Evolutionary conservation across 2,797 vertebrate genomes (phyloP).

Genomic region (Pogonophryne albipinna): DNA sequence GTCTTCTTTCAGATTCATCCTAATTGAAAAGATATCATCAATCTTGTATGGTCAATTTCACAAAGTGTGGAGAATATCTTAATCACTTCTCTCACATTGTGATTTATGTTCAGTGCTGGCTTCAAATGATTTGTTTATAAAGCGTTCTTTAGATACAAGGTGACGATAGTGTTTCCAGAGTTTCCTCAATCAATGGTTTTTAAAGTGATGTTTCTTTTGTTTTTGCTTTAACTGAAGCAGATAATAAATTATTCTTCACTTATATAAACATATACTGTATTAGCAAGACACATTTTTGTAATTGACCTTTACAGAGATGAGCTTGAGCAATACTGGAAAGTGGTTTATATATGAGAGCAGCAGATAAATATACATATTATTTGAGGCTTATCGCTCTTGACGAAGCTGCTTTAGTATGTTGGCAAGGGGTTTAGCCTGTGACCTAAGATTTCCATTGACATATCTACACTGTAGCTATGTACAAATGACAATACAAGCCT

Average conservation of each 20-base stretch:
- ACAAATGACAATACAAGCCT: no score
- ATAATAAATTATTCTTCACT: not conserved
- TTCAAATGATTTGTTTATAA: conserved; percentile 32
- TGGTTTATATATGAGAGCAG: not conserved
- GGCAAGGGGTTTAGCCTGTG: no score
- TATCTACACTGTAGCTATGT: no score
- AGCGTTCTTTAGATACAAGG: conserved; percentile 25
- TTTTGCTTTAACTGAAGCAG: not conserved
- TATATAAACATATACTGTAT: not conserved
- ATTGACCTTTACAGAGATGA: conserved; percentile 6
- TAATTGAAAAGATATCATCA: conserved; percentile 29
- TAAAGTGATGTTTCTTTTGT: no score
- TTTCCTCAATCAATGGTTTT: not conserved
- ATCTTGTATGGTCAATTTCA: conserved; percentile 50
- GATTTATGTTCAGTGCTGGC: conserved; percentile 50
- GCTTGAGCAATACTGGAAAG: not conserved
- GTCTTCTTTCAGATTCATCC: conserved; percentile 1
- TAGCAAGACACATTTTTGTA: not conserved
- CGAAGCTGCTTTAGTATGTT: no score
- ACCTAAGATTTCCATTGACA: no score
- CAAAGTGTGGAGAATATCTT: conserved; percentile 39
- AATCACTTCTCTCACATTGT: conserved; percentile 40
- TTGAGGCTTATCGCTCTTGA: no score
- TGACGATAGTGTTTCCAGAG: conserved; percentile 18
- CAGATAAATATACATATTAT: not conserved